Conservation (phyloP, 1,140 invertebrate genomes). For the Drosophila sp. region DNA sequence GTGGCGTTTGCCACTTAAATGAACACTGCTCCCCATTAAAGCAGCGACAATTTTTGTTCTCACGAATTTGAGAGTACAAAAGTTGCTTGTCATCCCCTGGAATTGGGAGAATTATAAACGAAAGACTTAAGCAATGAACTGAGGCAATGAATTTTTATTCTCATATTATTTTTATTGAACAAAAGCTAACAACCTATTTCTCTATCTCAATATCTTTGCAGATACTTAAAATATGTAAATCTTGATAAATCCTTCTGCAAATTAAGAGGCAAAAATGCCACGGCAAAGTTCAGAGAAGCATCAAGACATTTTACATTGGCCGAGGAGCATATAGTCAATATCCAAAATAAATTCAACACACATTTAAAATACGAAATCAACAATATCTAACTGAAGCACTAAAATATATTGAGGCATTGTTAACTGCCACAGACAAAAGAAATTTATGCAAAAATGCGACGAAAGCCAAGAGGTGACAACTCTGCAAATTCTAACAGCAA, state of each 20-base stretch:
- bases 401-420: conserved; percentile 28
- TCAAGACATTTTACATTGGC: conserved; percentile 20
- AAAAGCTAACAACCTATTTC: conserved; percentile 25
- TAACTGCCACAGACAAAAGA: conserved; percentile 16
- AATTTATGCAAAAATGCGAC: conserved; percentile 79
- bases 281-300: conserved; percentile 35
- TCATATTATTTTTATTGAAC: neutral
- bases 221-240: conserved; percentile 42
- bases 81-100: conserved; percentile 2
- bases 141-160: neutral
- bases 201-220: conserved; percentile 36
- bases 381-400: conserved; percentile 39
- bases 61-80: conserved; percentile 19
- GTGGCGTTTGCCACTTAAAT: conserved; percentile 28
- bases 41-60: conserved; percentile 25
- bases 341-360: conserved; percentile 12
- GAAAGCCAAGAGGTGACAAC: conserved; percentile 62
- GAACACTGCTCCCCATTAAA: conserved; percentile 45
- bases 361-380: conserved; percentile 34
- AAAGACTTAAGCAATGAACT: conserved; percentile 64
- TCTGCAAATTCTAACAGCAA: conserved; percentile 20
- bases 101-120: conserved; percentile 15
- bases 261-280: conserved; percentile 51
- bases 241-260: conserved; percentile 11
- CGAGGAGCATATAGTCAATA: conserved; percentile 12